Evolutionary conservation across 2,888 invertebrate genomes (phyloP).

Genomic region (Nezara viridula): DNA sequence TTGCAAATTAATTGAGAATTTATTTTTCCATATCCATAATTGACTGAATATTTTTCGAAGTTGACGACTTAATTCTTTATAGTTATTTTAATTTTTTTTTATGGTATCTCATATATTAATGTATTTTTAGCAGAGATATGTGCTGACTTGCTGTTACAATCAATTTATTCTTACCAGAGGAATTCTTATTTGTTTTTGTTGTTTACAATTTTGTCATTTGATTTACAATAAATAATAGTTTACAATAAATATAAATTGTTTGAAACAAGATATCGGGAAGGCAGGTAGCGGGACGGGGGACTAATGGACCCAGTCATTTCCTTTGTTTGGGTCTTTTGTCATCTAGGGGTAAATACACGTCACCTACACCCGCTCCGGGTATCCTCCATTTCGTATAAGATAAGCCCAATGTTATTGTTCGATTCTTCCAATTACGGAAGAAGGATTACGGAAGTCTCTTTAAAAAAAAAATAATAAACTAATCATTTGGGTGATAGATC

Average conservation of each 20-base stretch:
- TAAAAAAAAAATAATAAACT: neutral
- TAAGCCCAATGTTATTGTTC: neutral
- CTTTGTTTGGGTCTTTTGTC: constrained; percentile 58
- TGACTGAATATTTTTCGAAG: no score
- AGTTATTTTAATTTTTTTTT: no score
- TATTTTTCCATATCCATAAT: no score
- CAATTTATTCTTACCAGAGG: neutral
- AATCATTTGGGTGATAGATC: no score
- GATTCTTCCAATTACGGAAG: neutral
- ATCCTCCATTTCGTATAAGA: neutral
- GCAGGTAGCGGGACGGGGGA: constrained; percentile 1
- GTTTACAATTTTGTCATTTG: no score
- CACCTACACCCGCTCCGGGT: constrained; percentile 30
- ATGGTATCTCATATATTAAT: no score
- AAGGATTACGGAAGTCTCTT: neutral
- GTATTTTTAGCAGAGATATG: no score
- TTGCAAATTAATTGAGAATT: no score
- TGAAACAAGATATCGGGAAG: neutral
- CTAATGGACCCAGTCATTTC: constrained; percentile 58
- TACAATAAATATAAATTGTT: constrained; percentile 10
- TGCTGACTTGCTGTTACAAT: no score
- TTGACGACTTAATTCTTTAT: no score
- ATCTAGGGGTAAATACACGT: constrained; percentile 52
- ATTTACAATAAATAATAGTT: neutral
- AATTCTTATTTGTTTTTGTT: neutral